phyloP scores from a whole-genome alignment of 1,140 invertebrate species.

The Lepidurus apus region DNA sequence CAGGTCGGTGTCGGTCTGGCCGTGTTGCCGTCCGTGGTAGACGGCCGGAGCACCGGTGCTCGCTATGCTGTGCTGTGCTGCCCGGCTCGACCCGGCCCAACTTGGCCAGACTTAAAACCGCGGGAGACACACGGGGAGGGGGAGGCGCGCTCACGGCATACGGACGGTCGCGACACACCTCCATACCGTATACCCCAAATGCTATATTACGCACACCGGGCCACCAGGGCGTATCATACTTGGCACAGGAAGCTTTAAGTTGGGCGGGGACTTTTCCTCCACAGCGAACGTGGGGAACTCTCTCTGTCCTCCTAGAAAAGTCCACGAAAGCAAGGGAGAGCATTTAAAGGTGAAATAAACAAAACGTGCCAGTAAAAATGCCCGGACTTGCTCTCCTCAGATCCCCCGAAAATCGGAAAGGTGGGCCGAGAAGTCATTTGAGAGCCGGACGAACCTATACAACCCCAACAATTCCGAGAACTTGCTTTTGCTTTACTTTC shows the following conservation, averaged over 20 bases:
- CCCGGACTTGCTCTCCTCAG: background rate
- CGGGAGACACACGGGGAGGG: conserved; percentile 1
- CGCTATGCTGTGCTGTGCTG: background rate
- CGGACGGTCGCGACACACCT: background rate
- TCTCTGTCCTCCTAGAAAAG: background rate
- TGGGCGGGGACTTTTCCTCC: background rate
- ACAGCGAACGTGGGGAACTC: background rate
- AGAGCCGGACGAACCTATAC: background rate
- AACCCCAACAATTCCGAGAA: conserved; percentile 14
- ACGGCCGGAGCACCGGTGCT: conserved; percentile 19
- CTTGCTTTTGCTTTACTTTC: background rate
- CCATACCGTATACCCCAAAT: conserved; percentile 1
- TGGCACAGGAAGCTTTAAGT: background rate
- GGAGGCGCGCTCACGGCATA: conserved; percentile 20
- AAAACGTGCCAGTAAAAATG: background rate
- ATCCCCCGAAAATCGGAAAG: background rate
- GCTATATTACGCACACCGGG: conserved; percentile 6
- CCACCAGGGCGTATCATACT: conserved; percentile 5
- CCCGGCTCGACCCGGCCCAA: background rate
- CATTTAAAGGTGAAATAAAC: conserved; percentile 1
- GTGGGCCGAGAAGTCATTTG: background rate
- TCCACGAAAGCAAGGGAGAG: background rate
- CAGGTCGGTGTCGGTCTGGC: conserved; percentile 20
- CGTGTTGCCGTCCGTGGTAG: conserved; percentile 1
- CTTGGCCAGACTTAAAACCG: background rate